Evolutionary conservation across 1,140 invertebrate species (phyloP), one percentile per base, ranked within the genome.

Genomic region (Ostrea denselamellosa): DNA sequence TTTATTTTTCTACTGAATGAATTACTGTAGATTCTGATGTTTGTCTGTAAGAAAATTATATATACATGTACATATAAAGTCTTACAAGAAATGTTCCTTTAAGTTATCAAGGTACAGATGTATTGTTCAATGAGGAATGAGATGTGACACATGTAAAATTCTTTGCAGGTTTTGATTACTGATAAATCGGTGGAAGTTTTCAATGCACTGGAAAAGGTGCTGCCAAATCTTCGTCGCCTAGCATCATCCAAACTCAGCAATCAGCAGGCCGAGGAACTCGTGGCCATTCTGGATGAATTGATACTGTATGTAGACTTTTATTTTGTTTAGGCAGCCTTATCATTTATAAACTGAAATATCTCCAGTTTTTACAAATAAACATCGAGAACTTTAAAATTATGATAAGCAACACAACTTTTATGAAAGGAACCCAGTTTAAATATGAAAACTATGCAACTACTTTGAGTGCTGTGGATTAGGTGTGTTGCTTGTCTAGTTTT

Each of bases 91-190:
- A 58, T 58, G 19, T 58, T 58, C 19, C 34, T 58, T 12, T 8
- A 19, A 58, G 9, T 58, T 58, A 12, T 58, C 19, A 17, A 12
- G 10, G 19, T 17, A 58, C 17, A 62, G n/a, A 19, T n/a, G 14
- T 62, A 5, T 58, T 19, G 14, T 19, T 5, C 34, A 44, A 5
- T 44, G 34, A n/a, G 34, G 34, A 44, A 44, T 44, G 5, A 44
- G 5, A 44, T 44, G 34, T 44, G 34, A 44, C 34, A 44, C 34
- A 5, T 51, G 34, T 22, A n/a, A n/a, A 14, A 58, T 65, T 44
- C 82, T 87, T 84, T 90, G 1, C 87, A 94, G 93, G 93, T 94
- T 0, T 86, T 94, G 28, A 93, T 93, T 10, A 94, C 93, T 25
- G 92, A 93, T 14, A 88, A 91, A 22, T 94, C 93, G 7, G 88